These are phyloP conservation scores for Morinoia aosen DNA, from an alignment of 2,888 invertebrate species.

Conservation along the genomic window DNA sequence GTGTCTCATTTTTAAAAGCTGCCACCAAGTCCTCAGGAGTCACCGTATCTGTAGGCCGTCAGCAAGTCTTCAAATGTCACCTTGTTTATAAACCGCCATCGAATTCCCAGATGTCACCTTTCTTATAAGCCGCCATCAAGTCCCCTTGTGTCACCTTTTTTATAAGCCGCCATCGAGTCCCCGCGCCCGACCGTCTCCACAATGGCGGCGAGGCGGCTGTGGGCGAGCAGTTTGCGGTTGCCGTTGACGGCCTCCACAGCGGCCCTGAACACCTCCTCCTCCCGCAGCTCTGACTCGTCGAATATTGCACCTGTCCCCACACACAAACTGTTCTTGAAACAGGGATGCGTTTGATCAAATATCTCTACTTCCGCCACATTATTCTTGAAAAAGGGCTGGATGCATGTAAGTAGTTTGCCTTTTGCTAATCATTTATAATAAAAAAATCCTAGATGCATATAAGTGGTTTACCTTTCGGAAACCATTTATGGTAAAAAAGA, in stretches of 20 bases:
- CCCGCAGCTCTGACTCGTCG: neutral
- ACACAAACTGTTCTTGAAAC: no score
- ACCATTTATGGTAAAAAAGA: no score
- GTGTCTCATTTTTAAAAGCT: neutral
- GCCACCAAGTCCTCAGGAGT: neutral
- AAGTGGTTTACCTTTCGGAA: no score
- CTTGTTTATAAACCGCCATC: no score
- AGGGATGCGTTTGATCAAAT: no score
- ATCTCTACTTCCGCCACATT: no score
- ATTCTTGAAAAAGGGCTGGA: no score
- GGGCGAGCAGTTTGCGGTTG: constrained; percentile 83
- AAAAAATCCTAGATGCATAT: no score
- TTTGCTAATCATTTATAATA: no score
- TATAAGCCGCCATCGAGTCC: constrained; percentile 72
- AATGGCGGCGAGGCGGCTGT: constrained; percentile 70
- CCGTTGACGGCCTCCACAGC: constrained; percentile 92
- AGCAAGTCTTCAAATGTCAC: neutral
- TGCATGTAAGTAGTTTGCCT: no score
- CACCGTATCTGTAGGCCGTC: neutral
- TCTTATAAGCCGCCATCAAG: neutral
- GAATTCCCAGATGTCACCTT: no score
- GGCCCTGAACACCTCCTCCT: constrained; percentile 80
- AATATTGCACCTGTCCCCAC: constrained; percentile 8
- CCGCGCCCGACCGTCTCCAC: constrained; percentile 70
- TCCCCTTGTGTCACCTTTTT: constrained; percentile 56